Evolutionary conservation across 2,797 vertebrate genomes (phyloP).

Genomic region (Tamandua tetradactyla): DNA sequence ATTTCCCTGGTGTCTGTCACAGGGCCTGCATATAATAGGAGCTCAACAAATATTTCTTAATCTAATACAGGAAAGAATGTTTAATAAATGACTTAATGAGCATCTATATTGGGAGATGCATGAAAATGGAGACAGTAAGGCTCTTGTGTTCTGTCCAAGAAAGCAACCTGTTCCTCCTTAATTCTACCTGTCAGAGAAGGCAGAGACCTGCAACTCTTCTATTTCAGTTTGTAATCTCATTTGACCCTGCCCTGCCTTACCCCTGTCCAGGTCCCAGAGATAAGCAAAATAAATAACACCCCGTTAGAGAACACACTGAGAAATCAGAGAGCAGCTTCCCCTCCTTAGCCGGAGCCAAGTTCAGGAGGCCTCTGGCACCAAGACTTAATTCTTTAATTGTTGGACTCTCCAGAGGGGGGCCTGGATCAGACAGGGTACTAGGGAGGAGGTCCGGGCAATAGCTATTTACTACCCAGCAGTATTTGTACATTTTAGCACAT

Average conservation of each 20-base stretch:
- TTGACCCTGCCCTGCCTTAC: background rate
- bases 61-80: background rate
- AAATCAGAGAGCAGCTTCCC: background rate
- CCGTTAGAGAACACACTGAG: background rate
- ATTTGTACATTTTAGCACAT: background rate
- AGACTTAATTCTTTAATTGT: background rate
- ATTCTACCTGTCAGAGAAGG: background rate
- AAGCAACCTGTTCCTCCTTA: conserved; percentile 6
- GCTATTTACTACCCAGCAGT: background rate
- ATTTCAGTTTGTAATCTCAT: background rate
- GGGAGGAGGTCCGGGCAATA: background rate
- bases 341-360: background rate
- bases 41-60: background rate
- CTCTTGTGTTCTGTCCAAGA: background rate
- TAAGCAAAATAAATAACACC: background rate
- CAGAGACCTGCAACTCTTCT: background rate
- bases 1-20: background rate
- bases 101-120: background rate
- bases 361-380: background rate
- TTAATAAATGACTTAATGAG: background rate
- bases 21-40: background rate
- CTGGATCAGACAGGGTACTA: background rate
- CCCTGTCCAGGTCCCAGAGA: background rate
- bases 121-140: background rate
- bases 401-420: background rate